Evolutionary conservation across 2,113 vertebrate genomes (phyloP).

Genomic region (Lontra canadensis): DNA sequence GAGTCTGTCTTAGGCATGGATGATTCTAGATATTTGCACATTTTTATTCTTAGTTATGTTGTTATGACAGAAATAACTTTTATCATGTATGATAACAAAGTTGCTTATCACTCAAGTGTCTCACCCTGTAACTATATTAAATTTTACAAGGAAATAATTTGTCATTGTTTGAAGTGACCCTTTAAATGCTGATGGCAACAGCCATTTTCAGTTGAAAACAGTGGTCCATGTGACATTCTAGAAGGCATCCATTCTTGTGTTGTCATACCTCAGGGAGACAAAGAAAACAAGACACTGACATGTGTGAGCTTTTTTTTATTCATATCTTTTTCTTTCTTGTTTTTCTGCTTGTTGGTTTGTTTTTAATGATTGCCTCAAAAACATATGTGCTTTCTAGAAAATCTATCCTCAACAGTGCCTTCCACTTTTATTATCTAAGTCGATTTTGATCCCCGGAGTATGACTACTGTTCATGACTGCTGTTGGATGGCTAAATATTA

Average conservation of each 20-base stretch:
- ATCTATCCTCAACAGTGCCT: background rate
- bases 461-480: background rate
- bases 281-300: background rate
- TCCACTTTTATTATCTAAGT: constrained; percentile 8
- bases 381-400: constrained; percentile 22
- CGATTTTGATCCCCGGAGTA: background rate
- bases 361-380: constrained; percentile 18
- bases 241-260: background rate
- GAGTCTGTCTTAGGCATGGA: background rate
- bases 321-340: background rate
- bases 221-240: background rate
- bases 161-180: background rate
- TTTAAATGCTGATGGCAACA: background rate
- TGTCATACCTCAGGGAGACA: background rate
- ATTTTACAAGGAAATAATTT: background rate
- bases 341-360: background rate
- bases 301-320: background rate
- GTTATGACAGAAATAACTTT: background rate
- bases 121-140: constrained; percentile 1
- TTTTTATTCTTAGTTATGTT: background rate
- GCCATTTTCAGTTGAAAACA: background rate
- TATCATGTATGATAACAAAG: background rate
- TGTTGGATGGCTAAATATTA: background rate
- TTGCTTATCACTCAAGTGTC: background rate
- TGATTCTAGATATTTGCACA: background rate